Conservation (phyloP, 2,888 invertebrate species). For the Tromatobia lineatoria region DNA sequence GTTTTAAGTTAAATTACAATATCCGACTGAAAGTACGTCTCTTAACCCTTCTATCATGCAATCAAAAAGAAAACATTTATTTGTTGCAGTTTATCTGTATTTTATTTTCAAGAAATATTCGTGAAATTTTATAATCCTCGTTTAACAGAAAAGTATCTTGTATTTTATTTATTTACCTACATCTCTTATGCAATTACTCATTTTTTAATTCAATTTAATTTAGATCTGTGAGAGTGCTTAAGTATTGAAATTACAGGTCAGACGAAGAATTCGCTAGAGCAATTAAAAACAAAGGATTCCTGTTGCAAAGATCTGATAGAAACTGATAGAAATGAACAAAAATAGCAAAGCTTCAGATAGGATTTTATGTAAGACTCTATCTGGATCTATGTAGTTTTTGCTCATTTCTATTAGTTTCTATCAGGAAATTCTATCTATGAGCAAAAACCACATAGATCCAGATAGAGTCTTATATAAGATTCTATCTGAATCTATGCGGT, state of each 20-base stretch:
- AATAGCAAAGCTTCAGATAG: too few relatives aligned
- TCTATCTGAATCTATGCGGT: too few relatives aligned
- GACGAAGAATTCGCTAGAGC: conserved; percentile 40
- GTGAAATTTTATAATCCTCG: not conserved
- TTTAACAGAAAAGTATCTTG: not conserved
- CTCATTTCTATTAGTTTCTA: too few relatives aligned
- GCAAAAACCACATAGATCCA: too few relatives aligned
- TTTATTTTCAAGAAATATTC: not conserved
- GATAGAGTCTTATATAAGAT: too few relatives aligned
- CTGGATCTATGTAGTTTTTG: too few relatives aligned
- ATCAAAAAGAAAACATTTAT: conserved; percentile 1
- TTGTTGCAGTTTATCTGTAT: not conserved
- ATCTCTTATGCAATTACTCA: not conserved
- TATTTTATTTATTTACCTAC: conserved; percentile 4
- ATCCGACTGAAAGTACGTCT: not conserved
- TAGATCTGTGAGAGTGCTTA: not conserved
- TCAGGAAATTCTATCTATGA: too few relatives aligned
- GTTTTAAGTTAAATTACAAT: conserved; percentile 3
- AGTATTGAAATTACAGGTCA: conserved; percentile 8
- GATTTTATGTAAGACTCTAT: too few relatives aligned
- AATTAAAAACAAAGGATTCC: conserved; percentile 39
- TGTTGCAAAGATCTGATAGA: too few relatives aligned
- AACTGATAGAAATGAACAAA: too few relatives aligned
- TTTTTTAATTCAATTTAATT: not conserved
- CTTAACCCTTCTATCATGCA: not conserved